A percentile compares a stretch with the other conserved stretches of the same genome.
phyloP scores from a whole-genome alignment of 2,888 invertebrate species.

The Keiferia lycopersicella region DNA sequence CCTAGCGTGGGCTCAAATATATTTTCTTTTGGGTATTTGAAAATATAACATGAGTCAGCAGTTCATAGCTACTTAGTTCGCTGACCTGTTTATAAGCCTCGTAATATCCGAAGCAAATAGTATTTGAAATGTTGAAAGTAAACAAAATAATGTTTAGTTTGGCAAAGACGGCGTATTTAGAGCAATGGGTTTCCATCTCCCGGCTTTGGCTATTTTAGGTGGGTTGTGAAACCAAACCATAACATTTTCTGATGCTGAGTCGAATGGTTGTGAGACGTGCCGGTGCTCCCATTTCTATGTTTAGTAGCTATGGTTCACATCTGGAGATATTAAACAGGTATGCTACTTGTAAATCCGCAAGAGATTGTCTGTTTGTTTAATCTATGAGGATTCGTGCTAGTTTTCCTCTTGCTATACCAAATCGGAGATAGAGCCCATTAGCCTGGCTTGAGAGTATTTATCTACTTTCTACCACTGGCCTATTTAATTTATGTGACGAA shows the following conservation, averaged over 20 bases:
- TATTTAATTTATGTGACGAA: too few species aligned
- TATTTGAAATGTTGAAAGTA: conserved; percentile 9
- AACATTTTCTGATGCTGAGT: conserved; percentile 36
- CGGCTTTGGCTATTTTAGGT: conserved; percentile 49
- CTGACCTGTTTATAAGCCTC: not conserved
- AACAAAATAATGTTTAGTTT: conserved; percentile 18
- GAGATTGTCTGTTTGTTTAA: not conserved
- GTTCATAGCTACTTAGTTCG: not conserved
- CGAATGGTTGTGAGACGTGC: conserved; percentile 39
- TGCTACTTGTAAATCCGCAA: not conserved
- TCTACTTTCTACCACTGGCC: too few species aligned
- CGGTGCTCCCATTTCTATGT: conserved; percentile 41
- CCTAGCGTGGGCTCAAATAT: not conserved
- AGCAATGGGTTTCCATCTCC: conserved; percentile 43
- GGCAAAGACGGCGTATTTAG: conserved; percentile 33
- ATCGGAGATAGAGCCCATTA: too few species aligned
- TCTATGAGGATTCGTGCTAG: too few species aligned
- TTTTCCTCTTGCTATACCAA: too few species aligned
- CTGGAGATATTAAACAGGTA: conserved; percentile 39
- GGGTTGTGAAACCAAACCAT: conserved; percentile 50
- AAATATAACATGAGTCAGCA: not conserved
- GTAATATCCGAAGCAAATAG: conserved; percentile 10
- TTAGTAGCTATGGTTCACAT: conserved; percentile 43
- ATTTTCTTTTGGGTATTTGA: too few species aligned
- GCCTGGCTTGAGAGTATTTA: too few species aligned